Evolutionary conservation across 1,140 invertebrate species (phyloP).

Genomic region (Leptopilina clavipes): DNA sequence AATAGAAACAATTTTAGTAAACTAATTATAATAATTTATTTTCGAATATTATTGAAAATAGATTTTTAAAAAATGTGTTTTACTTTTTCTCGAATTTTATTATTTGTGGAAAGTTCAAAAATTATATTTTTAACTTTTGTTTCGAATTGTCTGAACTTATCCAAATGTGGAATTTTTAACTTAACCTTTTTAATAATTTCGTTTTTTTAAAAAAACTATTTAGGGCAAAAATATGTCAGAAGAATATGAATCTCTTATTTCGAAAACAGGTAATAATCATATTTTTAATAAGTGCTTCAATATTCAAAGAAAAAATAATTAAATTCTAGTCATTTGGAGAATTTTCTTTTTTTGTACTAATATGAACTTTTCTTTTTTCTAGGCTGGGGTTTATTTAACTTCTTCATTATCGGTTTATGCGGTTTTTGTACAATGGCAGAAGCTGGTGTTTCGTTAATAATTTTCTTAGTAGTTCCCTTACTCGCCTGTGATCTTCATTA

Average conservation of each 20-base stretch:
- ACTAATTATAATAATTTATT: too few relatives aligned
- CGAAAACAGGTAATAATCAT: constrained; percentile 52
- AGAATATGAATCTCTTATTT: constrained; percentile 51
- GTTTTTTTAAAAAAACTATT: not conserved
- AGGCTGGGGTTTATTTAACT: constrained; percentile 62
- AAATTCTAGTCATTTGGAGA: not conserved
- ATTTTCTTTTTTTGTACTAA: not conserved
- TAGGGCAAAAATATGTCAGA: constrained; percentile 46
- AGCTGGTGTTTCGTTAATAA: constrained; percentile 51
- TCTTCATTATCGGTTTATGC: constrained; percentile 54
- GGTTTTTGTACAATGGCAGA: constrained; percentile 57
- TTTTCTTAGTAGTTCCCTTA: constrained; percentile 51
- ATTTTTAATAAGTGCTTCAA: not conserved
- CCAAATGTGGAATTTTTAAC: not conserved
- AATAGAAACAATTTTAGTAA: too few relatives aligned
- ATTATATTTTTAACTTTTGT: not conserved
- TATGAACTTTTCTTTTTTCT: constrained; percentile 8
- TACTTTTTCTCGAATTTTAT: too few relatives aligned
- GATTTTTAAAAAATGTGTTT: too few relatives aligned
- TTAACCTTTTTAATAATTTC: not conserved
- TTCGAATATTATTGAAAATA: too few relatives aligned
- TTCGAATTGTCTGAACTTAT: constrained; percentile 5
- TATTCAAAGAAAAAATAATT: not conserved
- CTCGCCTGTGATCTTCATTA: constrained; percentile 56
- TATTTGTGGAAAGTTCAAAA: too few relatives aligned